Conservation (phyloP, 1,140 invertebrate genomes). For the Nebria ingens region DNA sequence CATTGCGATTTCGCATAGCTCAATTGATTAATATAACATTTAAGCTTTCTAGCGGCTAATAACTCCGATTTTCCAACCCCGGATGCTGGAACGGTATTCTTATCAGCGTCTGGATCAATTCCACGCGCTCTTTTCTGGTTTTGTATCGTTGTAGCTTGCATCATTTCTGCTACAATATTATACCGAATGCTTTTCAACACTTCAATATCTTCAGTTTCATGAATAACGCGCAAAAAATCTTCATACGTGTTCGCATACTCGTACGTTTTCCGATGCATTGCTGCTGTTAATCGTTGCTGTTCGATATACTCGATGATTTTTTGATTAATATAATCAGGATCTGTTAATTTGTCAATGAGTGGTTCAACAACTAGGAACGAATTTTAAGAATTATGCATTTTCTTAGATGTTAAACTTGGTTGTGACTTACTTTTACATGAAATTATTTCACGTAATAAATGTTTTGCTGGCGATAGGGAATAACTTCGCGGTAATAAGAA, state of each 20-base stretch:
- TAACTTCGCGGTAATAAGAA: conserved; percentile 72
- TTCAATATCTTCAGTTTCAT: conserved; percentile 68
- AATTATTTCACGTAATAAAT: conserved; percentile 71
- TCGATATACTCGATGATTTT: conserved; percentile 75
- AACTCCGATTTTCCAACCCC: conserved; percentile 54
- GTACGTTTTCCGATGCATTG: conserved; percentile 70
- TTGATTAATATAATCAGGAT: conserved; percentile 86
- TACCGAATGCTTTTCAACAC: conserved; percentile 74
- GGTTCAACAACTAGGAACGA: conserved; percentile 64
- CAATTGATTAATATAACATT: conserved; percentile 70
- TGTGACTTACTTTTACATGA: conserved; percentile 67
- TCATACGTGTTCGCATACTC: conserved; percentile 84
- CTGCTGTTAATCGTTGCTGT: conserved; percentile 62
- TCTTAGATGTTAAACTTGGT: conserved; percentile 15
- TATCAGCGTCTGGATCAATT: conserved; percentile 60
- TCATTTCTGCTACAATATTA: conserved; percentile 82
- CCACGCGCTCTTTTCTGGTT: conserved; percentile 78
- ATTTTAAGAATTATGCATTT: not conserved
- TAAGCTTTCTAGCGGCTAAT: conserved; percentile 57
- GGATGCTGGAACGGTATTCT: conserved; percentile 37
- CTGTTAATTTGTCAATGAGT: conserved; percentile 70
- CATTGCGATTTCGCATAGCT: conserved; percentile 75
- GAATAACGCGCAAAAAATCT: conserved; percentile 78
- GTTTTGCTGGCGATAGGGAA: conserved; percentile 61
- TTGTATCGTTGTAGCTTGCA: conserved; percentile 86